Evolutionary conservation across 2,113 vertebrate species (phyloP), one percentile per base, ranked within the genome.

Genomic region (Noctilio leporinus): DNA sequence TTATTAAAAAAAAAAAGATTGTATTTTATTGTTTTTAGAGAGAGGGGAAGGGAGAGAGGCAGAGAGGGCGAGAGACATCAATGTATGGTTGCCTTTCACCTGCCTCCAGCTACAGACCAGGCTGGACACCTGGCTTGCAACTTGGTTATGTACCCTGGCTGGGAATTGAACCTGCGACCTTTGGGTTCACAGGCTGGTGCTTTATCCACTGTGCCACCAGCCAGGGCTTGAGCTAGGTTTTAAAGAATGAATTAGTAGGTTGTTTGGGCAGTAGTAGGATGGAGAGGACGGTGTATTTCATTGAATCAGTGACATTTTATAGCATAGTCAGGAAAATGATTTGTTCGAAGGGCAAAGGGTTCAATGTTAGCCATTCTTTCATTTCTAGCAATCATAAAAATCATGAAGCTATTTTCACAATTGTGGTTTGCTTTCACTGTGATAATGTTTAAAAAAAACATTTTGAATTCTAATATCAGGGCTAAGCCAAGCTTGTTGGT

Each of bases 341-440:
- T 75, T 91, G 19, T 91, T 92, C 80, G 20, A 94, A 86, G 73
- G 70, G 12, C 70, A 94, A 49, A 77, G 5, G 10, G 4, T 77
- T 92, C 33, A 72, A 49, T 92, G 40, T 76, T 84, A 62, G 38
- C 49, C 47, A 28, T 78, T 89, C 19, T 72, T 91, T 45, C 77
- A 43, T 72, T 75, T 91, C 35, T 70, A 53, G 35, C 55, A 65
- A 4, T 95, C 51, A 53, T 76, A 73, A 69, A 89, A 84, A 85
- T 55, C 28, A 33, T 76, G 59, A 95, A 16, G 16, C 17, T 65
- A 1, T 75, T 92, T 80, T 51, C 17, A 40, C 76, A 86, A 73
- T 94, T 22, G 81, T 92, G 12, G 72, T 92, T 92, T 89, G 51
- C n/a, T 96, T 95, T 20, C 70, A 73, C 30, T 45, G 62, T 81